Conservation (phyloP, 2,888 invertebrate genomes). For the Poecilus cupreus region DNA sequence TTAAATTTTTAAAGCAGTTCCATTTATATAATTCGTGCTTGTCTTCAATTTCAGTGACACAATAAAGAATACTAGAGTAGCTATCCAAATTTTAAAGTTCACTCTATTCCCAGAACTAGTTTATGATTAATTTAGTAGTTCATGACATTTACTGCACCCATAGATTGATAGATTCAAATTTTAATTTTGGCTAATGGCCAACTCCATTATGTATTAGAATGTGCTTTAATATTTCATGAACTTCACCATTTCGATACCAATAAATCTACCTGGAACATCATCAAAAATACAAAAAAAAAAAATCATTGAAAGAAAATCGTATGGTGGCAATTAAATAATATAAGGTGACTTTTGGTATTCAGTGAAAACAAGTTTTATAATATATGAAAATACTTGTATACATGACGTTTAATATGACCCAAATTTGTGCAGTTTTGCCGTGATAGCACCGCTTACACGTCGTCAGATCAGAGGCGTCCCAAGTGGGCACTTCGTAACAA, state of each 20-base stretch:
- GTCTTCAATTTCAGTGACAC: too few species aligned
- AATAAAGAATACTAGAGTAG: not conserved
- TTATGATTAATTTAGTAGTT: not conserved
- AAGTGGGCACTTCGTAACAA: not conserved
- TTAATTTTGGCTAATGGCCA: not conserved
- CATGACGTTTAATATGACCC: slow-evolving; percentile 22
- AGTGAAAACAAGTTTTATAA: not conserved
- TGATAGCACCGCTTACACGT: not conserved
- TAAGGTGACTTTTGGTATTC: not conserved
- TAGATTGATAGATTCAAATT: not conserved
- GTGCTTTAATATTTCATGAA: not conserved
- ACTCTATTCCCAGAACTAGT: not conserved
- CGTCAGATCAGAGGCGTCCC: not conserved
- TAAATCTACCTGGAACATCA: too few species aligned
- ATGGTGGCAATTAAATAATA: not conserved
- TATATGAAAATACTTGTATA: not conserved
- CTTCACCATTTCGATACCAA: too few species aligned
- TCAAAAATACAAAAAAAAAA: too few species aligned
- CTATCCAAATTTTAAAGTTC: too few species aligned
- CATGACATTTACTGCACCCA: not conserved
- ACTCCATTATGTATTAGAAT: too few species aligned
- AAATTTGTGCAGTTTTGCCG: not conserved
- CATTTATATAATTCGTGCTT: too few species aligned
- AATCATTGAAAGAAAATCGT: too few species aligned
- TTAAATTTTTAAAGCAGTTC: too few species aligned